Base-by-base conservation (phyloP, 1,140 invertebrate species). In the Liolophura sinensis region DNA sequence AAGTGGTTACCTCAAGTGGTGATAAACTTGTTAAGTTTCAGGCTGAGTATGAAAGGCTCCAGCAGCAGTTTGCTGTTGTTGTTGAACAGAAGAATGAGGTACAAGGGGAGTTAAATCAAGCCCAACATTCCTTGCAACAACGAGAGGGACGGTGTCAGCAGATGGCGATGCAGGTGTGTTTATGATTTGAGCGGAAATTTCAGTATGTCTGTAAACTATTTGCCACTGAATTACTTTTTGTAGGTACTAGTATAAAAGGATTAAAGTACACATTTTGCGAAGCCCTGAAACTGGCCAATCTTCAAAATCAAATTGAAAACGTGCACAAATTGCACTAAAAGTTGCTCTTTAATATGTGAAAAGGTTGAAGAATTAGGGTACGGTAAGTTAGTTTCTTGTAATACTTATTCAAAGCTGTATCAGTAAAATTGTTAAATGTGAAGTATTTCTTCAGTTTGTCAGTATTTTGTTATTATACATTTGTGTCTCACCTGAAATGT, bases 141-240 rank as follows among this genome's bases (percentile, higher is more conserved):
- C 87, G 93, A 71, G 93, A 96, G 71, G 90, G 95, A 24, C 87
- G 92, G 15, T 94, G 92, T 83, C 93, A 96, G 77, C 93, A 96
- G 83, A 86, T 96, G 54, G 94, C 93, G 0, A 86, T 92, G 69
- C 80, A 82, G 76, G 80, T 82, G 64, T 59, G 66, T 14, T 46
- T 59, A 22, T n/a, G n/a, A 15, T 62, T 64, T 3, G 3, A 5
- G 31, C 9, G 31, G 31, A 9, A 40, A 40, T 40, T 40, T 40
- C 31, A 5, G 3, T 40, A 9, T 40, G 22, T n/a, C 7, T 24
- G 22, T 52, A n/a, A 5, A 14, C 22, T n/a, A 14, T 52, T 24
- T 52, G 18, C 3, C 18, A 3, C 7, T 52, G 51, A 52, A 52
- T n/a, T 52, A 24, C 7, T n/a, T n/a, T n/a, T n/a, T n/a, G 51